A percentile compares a stretch with the other conserved stretches of the same genome.
Evolutionary conservation across 2,113 vertebrate species (phyloP).

Genomic region (Hyperopisus bebe): DNA sequence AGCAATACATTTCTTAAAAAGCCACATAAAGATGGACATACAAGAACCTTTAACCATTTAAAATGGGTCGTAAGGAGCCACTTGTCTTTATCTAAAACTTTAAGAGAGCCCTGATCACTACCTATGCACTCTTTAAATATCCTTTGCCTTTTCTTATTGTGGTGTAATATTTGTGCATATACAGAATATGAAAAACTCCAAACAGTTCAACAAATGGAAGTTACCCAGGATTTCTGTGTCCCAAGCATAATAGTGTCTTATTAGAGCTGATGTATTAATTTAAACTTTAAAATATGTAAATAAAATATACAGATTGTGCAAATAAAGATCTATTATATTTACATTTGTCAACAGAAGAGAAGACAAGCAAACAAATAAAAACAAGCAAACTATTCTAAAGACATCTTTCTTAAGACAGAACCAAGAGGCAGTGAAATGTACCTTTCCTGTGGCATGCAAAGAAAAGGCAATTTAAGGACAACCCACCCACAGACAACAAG

Average conservation of each 20-base stretch:
- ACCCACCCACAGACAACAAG: neutral
- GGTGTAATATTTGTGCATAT: neutral
- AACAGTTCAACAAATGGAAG: neutral
- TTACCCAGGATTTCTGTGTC: neutral
- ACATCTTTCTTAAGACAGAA: neutral
- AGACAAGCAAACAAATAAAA: constrained; percentile 2
- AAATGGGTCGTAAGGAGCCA: neutral
- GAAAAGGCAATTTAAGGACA: neutral
- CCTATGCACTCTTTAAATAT: neutral
- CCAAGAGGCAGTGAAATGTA: neutral
- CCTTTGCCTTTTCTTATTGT: neutral
- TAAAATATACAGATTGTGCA: constrained; percentile 63
- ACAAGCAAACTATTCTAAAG: constrained; percentile 16
- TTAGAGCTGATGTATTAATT: constrained; percentile 25
- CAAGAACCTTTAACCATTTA: neutral
- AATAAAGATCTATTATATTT: constrained; percentile 49
- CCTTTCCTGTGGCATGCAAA: neutral
- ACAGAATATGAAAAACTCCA: constrained; percentile 8
- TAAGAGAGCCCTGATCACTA: neutral
- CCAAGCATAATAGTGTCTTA: constrained; percentile 28
- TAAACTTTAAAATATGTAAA: constrained; percentile 28
- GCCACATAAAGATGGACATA: neutral
- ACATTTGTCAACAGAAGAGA: constrained; percentile 26
- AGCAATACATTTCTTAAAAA: neutral
- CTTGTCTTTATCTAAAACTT: neutral